Evolutionary conservation across 2,888 invertebrate species (phyloP).

Genomic region (Nymphalis urticae): DNA sequence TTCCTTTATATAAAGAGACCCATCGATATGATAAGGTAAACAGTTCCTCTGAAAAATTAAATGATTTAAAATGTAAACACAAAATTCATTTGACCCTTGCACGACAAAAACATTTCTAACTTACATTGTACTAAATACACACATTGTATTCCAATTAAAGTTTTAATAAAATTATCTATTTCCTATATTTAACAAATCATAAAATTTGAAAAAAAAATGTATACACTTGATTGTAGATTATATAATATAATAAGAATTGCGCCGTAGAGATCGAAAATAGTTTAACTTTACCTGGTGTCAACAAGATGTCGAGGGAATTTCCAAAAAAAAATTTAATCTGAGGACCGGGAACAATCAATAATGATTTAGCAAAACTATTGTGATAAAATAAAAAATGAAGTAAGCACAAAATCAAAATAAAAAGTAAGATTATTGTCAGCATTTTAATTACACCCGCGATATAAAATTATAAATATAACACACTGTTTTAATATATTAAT

Average conservation of each 20-base stretch:
- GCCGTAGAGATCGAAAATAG: neutral
- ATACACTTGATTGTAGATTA: no score
- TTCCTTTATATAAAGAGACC: slow-evolving; percentile 49
- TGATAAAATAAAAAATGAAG: slow-evolving; percentile 40
- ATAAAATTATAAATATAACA: neutral
- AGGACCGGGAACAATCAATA: slow-evolving; percentile 55
- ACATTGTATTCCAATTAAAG: no score
- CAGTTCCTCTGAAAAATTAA: slow-evolving; percentile 47
- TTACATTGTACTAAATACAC: neutral
- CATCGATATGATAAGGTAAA: slow-evolving; percentile 50
- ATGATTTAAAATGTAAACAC: neutral
- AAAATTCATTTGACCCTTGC: no score
- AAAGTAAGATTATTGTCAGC: slow-evolving; percentile 12
- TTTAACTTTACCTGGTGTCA: slow-evolving; percentile 27
- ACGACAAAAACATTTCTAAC: no score
- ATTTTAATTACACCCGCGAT: neutral
- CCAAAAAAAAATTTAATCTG: slow-evolving; percentile 39
- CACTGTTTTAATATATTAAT: neutral
- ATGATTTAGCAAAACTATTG: slow-evolving; percentile 44
- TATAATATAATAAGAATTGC: no score
- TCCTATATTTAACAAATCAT: no score
- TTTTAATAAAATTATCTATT: no score
- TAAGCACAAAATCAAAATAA: slow-evolving; percentile 33
- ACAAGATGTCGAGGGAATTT: slow-evolving; percentile 35
- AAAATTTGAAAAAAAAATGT: no score